Percentiles rank a stretch among this genome's conserved stretches.
These are phyloP conservation scores for Oreochromis tanganicae DNA, from an alignment of 2,113 vertebrate genomes.

Conservation along the genomic window DNA sequence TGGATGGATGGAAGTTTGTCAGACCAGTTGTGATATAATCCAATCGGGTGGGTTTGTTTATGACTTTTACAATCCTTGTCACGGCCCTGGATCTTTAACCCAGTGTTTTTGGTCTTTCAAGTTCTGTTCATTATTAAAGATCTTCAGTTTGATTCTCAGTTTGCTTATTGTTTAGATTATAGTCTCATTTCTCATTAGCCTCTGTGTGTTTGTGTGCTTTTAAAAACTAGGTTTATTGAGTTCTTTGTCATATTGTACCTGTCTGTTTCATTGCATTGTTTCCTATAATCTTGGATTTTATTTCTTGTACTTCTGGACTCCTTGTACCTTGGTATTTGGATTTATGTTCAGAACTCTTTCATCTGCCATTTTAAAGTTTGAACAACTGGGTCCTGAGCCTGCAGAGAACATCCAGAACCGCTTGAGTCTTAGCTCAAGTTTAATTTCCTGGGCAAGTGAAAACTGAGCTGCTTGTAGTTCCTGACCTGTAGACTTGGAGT, in stretches of 20 bases:
- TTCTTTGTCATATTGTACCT: not conserved
- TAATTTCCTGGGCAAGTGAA: not conserved
- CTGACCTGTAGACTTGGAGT: not conserved
- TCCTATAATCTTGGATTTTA: not conserved
- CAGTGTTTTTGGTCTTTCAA: not conserved
- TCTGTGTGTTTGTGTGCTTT: not conserved
- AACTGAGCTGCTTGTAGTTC: not conserved
- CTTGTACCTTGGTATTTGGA: not conserved
- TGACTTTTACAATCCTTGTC: not conserved
- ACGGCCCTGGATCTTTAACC: not conserved
- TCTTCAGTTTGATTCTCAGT: not conserved
- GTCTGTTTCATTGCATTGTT: not conserved
- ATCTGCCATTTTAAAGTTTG: not conserved
- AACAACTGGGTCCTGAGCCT: not conserved
- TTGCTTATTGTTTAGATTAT: not conserved
- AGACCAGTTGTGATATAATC: not conserved
- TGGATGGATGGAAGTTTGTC: not conserved
- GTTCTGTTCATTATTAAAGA: not conserved
- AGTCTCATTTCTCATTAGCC: not conserved
- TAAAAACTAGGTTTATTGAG: not conserved
- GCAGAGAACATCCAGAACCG: not conserved
- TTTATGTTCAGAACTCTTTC: not conserved
- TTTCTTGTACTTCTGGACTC: not conserved
- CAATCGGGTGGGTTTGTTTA: accelerated
- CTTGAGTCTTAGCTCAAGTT: not conserved